Evolutionary conservation across 2,113 vertebrate genomes (phyloP).

Genomic region (Oophaga pumilio): DNA sequence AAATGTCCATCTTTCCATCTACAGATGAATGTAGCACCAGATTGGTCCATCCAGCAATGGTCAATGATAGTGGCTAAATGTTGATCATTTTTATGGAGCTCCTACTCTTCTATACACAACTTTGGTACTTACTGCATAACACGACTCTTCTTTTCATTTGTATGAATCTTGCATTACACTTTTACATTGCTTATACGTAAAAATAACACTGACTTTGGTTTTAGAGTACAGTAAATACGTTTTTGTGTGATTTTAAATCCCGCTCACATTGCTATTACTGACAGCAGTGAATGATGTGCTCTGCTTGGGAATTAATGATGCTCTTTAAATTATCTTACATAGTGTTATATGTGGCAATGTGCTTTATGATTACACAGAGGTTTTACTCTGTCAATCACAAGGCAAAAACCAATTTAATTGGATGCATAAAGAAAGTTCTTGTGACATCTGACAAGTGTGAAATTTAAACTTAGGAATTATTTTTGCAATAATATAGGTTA

Average conservation of each 20-base stretch:
- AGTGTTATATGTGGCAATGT: neutral
- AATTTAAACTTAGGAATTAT: neutral
- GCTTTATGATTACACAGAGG: slow-evolving; percentile 6
- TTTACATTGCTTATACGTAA: neutral
- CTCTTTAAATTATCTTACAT: slow-evolving; percentile 25
- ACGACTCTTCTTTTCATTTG: neutral
- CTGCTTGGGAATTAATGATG: slow-evolving; percentile 27
- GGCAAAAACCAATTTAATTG: slow-evolving; percentile 34
- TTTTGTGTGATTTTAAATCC: neutral
- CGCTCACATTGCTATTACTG: neutral
- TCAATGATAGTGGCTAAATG: neutral
- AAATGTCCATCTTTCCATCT: too few relatives aligned
- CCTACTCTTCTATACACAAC: neutral
- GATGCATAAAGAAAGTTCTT: slow-evolving; percentile 24
- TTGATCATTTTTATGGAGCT: neutral
- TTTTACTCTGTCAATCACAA: slow-evolving; percentile 29
- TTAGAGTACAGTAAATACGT: neutral
- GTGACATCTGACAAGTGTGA: slow-evolving; percentile 17
- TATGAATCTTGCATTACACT: neutral
- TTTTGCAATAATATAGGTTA: slow-evolving; percentile 18
- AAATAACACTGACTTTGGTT: neutral
- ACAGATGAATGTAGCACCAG: neutral
- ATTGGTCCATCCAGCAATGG: neutral
- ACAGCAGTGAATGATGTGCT: slow-evolving; percentile 27
- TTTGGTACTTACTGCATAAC: neutral